Base-by-base conservation (phyloP, 2,888 invertebrate species). In the Cryptocheilus praepositus region DNA sequence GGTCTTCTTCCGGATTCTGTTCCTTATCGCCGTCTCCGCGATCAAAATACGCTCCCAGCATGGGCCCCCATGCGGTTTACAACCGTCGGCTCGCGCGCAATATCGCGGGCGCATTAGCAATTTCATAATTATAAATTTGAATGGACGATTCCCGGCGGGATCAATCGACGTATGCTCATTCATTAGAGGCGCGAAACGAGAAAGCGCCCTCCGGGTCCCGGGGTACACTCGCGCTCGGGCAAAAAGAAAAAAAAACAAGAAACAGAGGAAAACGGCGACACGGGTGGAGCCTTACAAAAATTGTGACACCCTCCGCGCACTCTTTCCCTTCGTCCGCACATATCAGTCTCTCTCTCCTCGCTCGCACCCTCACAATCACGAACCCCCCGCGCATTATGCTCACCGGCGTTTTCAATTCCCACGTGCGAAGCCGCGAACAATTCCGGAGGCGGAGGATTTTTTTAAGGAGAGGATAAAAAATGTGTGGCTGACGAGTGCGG, bases 41-140 rank as follows among this genome's bases (percentile, higher is more conserved):
- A 59, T 57, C 44, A 57, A 57, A 57, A 57, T 21, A 21, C 7
- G 18, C 8, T 16, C 3, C 25, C 5, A 25, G 25, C 25, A 5
- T 13, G 16, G 36, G 36, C 8, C n/a, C 16, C 36, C 18, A 55
- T 18, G 55, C n/a, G 45, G 21, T n/a, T 49, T 49, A 21, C 51
- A 22, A 53, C 25, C 53, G 25, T 53, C 25, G 36, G 36, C 3
- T 2, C 36, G 53, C 22, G 21, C 53, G 21, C n/a, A 22, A n/a
- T 21, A 21, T 53, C 56, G 36, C 36, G 21, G 16, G 49, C 49
- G 49, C 86, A 84, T 86, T 86, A 85, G 83, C 85, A 85, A 85
- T 85, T 85, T 85, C 79, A 72, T 84, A 83, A 85, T 85, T 83
- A 85, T 80, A 74, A 81, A 81, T 79, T 81, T 79, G 61, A 80